Conservation (phyloP, 2,797 vertebrate species). For the Gallirallus australis region DNA sequence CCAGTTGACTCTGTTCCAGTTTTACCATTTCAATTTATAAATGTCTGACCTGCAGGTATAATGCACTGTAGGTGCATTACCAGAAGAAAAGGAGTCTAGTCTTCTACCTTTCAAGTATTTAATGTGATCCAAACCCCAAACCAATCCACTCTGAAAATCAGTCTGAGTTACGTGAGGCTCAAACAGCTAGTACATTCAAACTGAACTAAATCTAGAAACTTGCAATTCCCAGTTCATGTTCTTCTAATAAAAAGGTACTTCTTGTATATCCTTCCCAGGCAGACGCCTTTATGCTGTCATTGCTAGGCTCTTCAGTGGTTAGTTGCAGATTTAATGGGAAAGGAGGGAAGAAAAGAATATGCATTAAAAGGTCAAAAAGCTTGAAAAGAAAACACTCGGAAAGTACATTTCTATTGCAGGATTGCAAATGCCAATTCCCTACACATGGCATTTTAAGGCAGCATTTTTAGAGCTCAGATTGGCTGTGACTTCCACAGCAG, state of each 20-base stretch:
- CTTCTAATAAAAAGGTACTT: not conserved
- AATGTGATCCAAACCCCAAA: not conserved
- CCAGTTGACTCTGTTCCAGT: not conserved
- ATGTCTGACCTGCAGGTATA: not conserved
- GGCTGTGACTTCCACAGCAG: constrained; percentile 1
- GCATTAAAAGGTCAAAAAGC: not conserved
- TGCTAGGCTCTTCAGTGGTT: not conserved
- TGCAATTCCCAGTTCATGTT: not conserved
- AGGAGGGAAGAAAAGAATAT: not conserved
- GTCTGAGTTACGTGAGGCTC: not conserved
- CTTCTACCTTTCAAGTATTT: not conserved
- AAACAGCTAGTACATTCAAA: not conserved
- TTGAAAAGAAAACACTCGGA: not conserved
- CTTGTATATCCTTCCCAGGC: not conserved
- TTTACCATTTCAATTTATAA: not conserved
- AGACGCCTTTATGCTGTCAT: not conserved
- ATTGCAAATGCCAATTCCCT: not conserved
- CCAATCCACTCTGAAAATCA: not conserved
- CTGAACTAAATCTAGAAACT: not conserved
- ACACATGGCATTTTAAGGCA: not conserved
- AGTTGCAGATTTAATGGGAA: not conserved
- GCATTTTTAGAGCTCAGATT: not conserved
- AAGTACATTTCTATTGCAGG: not conserved
- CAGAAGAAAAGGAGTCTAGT: not conserved
- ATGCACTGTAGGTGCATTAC: not conserved